These are phyloP conservation scores for Scaptomyza flava DNA, from an alignment of 2,888 invertebrate species.

Conservation along the genomic window DNA sequence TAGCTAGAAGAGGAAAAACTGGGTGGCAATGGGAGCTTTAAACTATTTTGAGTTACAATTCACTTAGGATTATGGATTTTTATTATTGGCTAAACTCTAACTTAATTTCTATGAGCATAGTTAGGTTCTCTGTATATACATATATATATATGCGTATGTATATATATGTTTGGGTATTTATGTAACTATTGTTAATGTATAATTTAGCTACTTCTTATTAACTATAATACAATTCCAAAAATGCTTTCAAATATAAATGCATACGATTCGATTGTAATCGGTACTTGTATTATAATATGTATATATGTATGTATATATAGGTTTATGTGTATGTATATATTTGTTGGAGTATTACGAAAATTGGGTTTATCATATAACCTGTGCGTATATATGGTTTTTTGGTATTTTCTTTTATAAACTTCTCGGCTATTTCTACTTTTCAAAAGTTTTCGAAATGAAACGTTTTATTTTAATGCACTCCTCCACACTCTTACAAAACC, in stretches of 20 bases:
- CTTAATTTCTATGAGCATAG: constrained; percentile 46
- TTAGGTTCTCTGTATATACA: constrained; percentile 15
- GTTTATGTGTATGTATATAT: not conserved
- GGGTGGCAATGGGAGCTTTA: constrained; percentile 6
- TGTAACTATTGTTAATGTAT: constrained; percentile 42
- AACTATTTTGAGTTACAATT: constrained; percentile 43
- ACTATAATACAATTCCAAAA: constrained; percentile 77
- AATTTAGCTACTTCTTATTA: constrained; percentile 68
- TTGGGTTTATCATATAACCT: constrained; percentile 49
- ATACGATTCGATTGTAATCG: constrained; percentile 63
- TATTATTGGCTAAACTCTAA: constrained; percentile 47
- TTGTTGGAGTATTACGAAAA: constrained; percentile 50
- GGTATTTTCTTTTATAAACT: constrained; percentile 32
- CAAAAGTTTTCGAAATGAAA: constrained; percentile 35
- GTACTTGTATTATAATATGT: constrained; percentile 35
- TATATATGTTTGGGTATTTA: no score
- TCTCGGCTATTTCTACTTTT: constrained; percentile 33
- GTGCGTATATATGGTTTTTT: constrained; percentile 49
- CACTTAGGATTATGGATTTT: constrained; percentile 51
- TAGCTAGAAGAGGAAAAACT: constrained; percentile 19
- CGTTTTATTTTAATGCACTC: constrained; percentile 34
- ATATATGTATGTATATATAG: constrained; percentile 7
- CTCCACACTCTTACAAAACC: constrained; percentile 8
- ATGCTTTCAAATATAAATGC: constrained; percentile 75
- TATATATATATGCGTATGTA: no score